Percentiles rank a stretch among this genome's conserved stretches.
Conservation (phyloP, 2,113 vertebrate species). For the Genyomyrus donnyi region DNA sequence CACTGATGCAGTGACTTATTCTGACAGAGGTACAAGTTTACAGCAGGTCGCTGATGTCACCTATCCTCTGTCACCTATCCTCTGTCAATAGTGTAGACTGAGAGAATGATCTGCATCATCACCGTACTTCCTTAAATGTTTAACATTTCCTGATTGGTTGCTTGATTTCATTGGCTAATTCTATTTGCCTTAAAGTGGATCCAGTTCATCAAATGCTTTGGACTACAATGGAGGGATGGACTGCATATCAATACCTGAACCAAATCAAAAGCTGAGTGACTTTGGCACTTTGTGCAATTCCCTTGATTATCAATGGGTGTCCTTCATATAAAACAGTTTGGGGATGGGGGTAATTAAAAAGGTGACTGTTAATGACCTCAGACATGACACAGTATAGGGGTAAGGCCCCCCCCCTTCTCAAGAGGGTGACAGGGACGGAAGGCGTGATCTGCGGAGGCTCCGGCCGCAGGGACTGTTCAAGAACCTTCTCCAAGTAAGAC, state of each 20-base stretch:
- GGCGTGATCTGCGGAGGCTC: not conserved
- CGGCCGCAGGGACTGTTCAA: not conserved
- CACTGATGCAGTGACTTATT: not conserved
- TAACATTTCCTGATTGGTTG: not conserved
- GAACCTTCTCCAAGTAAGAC: not conserved
- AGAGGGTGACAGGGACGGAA: not conserved
- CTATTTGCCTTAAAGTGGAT: not conserved
- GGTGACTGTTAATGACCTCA: slow-evolving; percentile 54
- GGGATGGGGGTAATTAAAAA: slow-evolving; percentile 59
- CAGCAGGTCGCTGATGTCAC: not conserved
- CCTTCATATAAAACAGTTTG: slow-evolving; percentile 55
- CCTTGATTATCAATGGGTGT: slow-evolving; percentile 59
- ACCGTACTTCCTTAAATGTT: not conserved
- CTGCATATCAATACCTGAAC: slow-evolving; percentile 48
- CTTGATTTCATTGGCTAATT: not conserved
- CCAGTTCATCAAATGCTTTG: not conserved
- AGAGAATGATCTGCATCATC: not conserved
- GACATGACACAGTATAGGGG: slow-evolving; percentile 40
- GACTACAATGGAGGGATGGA: slow-evolving; percentile 26
- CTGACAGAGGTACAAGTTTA: not conserved
- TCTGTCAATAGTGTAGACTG: not conserved
- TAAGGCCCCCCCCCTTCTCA: slow-evolving; percentile 16
- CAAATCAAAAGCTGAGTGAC: slow-evolving; percentile 64
- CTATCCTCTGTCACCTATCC: not conserved
- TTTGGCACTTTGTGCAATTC: slow-evolving; percentile 62